A percentile compares a stretch with the other conserved stretches of the same genome.
Evolutionary conservation across 2,113 vertebrate species (phyloP).

Genomic region (Phylloscopus whistleri): DNA sequence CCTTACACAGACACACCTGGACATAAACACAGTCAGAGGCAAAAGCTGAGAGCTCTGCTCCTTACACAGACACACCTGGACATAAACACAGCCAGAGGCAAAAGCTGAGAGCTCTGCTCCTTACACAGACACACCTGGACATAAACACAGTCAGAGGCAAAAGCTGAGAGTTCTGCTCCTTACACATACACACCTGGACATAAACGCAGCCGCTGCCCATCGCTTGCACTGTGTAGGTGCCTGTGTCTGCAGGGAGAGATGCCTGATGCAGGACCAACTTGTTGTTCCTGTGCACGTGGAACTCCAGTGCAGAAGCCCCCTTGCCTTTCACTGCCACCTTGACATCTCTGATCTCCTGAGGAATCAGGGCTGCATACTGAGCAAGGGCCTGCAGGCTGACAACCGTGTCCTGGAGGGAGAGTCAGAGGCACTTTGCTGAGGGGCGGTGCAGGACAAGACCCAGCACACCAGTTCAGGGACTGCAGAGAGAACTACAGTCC

Average conservation of each 20-base stretch:
- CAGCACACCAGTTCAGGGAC: neutral
- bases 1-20: slow-evolving; percentile 33
- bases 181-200: slow-evolving; percentile 44
- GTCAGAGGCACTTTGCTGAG: neutral
- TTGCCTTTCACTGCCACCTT: slow-evolving; percentile 59
- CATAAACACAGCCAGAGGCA: slow-evolving; percentile 63
- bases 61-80: slow-evolving; percentile 46
- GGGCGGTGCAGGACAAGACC: neutral
- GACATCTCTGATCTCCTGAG: slow-evolving; percentile 43
- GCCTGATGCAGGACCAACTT: slow-evolving; percentile 79
- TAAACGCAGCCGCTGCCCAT: slow-evolving; percentile 64
- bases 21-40: slow-evolving; percentile 65
- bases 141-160: slow-evolving; percentile 24
- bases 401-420: slow-evolving; percentile 69
- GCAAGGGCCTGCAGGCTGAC: slow-evolving; percentile 72
- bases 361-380: slow-evolving; percentile 68
- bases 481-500: neutral
- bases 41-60: neutral
- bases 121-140: slow-evolving; percentile 46
- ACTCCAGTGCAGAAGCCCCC: slow-evolving; percentile 34
- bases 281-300: slow-evolving; percentile 74
- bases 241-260: slow-evolving; percentile 49
- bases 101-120: neutral
- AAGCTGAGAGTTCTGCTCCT: neutral
- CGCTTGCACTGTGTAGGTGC: slow-evolving; percentile 48